Conservation (phyloP, 2,888 invertebrate species). For the Adineta ricciae region DNA sequence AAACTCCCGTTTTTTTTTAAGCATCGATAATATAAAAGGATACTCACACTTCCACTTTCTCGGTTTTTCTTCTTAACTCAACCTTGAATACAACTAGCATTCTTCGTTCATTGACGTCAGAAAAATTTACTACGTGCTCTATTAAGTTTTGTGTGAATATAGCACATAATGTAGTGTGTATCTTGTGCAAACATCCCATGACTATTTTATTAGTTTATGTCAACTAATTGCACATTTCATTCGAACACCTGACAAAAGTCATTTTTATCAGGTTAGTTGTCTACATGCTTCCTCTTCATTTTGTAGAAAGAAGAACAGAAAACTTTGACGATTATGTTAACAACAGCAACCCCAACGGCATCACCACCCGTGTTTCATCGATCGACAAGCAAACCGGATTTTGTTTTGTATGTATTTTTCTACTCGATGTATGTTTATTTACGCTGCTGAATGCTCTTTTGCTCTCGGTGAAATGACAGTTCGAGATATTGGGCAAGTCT, state of each 20-base stretch:
- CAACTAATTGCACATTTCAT: neutral
- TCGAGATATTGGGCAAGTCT: neutral
- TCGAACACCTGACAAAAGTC: neutral
- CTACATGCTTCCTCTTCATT: neutral
- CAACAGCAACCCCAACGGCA: neutral
- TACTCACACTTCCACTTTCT: neutral
- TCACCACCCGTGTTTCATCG: neutral
- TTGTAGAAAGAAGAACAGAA: neutral
- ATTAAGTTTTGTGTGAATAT: neutral
- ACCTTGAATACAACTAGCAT: neutral
- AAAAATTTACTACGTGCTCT: neutral
- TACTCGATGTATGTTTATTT: neutral
- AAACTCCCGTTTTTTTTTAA: neutral
- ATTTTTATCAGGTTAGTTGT: neutral
- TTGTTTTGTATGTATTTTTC: neutral
- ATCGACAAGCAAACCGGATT: neutral
- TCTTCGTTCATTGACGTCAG: neutral
- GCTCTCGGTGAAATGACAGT: neutral
- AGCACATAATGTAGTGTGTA: neutral
- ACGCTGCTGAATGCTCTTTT: neutral
- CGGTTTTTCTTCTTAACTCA: neutral
- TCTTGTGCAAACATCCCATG: neutral
- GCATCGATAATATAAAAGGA: neutral
- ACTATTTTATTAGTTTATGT: neutral
- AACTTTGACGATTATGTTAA: neutral